A percentile compares a stretch with the other conserved stretches of the same genome.
These are phyloP conservation scores for Kryphioiulus occultus DNA, from an alignment of 2,888 invertebrate genomes.

Conservation along the genomic window DNA sequence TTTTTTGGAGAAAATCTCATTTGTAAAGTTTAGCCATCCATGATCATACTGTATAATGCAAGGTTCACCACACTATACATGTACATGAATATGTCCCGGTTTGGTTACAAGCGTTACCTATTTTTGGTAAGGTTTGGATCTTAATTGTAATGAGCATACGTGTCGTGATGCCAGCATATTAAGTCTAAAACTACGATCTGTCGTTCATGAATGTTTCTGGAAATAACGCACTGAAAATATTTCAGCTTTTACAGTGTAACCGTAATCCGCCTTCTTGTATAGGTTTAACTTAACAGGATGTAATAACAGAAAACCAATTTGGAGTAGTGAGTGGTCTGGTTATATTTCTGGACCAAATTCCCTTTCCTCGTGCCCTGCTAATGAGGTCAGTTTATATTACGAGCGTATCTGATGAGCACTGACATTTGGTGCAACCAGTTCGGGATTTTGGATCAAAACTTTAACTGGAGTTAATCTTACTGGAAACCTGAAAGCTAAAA, in stretches of 20 bases:
- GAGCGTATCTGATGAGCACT: not conserved
- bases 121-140: no score
- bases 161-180: no score
- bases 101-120: no score
- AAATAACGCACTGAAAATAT: no score
- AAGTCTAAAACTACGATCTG: no score
- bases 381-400: not conserved
- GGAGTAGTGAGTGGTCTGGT: not conserved
- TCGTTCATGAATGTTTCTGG: no score
- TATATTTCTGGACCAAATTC: conserved; percentile 5
- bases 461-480: not conserved
- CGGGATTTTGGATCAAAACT: not conserved
- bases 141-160: no score
- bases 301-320: not conserved
- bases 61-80: no score
- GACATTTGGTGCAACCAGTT: not conserved
- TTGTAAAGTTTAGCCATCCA: not conserved
- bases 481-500: not conserved
- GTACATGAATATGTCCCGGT: no score
- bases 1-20: not conserved
- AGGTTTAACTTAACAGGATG: not conserved
- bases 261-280: not conserved
- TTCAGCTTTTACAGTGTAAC: not conserved
- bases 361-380: not conserved
- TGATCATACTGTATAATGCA: not conserved